A percentile compares a stretch with the other conserved stretches of the same genome.
Conservation (phyloP, 2,888 invertebrate genomes). For the Pristionchus entomophagus region DNA sequence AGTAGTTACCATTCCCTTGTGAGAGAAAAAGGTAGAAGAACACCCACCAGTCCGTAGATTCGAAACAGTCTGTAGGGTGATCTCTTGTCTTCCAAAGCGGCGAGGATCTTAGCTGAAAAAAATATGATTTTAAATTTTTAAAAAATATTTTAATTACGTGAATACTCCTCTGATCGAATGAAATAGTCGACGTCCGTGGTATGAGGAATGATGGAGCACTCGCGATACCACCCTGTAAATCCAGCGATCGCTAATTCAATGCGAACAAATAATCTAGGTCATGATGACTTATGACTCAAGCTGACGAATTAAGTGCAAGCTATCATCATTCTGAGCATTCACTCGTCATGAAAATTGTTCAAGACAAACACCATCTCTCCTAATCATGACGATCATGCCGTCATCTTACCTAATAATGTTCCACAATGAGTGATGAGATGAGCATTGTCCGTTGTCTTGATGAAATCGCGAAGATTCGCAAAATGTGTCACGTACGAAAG, state of each 20-base stretch:
- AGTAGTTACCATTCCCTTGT: too few species aligned
- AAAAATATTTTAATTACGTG: not conserved
- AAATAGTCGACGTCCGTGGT: conserved; percentile 20
- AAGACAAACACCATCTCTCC: too few species aligned
- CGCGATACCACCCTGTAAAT: conserved; percentile 26
- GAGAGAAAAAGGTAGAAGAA: too few species aligned
- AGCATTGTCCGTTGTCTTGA: not conserved
- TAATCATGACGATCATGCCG: too few species aligned
- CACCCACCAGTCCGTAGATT: conserved; percentile 4
- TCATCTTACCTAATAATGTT: too few species aligned
- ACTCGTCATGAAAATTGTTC: too few species aligned
- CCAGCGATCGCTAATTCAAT: too few species aligned
- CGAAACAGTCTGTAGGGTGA: not conserved
- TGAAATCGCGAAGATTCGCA: not conserved
- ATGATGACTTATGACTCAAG: too few species aligned
- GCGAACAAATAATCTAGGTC: not conserved
- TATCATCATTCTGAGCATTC: too few species aligned
- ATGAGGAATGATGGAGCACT: conserved; percentile 34
- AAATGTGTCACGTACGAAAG: not conserved
- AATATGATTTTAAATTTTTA: too few species aligned
- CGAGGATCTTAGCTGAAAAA: not conserved
- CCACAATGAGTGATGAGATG: not conserved
- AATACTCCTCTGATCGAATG: conserved; percentile 9
- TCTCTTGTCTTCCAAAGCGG: not conserved
- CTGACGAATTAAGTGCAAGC: too few species aligned